Conservation (phyloP, 2,797 vertebrate genomes). For the Pantherophis vulpinus region DNA sequence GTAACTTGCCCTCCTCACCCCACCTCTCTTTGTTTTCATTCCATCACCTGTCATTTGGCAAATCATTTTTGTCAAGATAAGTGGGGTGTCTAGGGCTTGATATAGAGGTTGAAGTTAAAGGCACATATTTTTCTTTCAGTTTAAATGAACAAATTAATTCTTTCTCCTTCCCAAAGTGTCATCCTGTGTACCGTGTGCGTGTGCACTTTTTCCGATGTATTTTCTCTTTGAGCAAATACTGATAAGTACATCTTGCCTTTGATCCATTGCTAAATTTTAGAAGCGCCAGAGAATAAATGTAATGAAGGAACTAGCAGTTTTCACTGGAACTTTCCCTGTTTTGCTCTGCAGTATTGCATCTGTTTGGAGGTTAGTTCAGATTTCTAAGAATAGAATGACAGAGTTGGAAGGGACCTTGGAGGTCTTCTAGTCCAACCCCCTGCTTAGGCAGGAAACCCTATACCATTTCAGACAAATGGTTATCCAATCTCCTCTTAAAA, state of each 20-base stretch:
- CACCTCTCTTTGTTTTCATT: neutral
- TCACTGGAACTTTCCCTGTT: neutral
- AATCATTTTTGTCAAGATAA: constrained; percentile 62
- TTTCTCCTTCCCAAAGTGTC: constrained; percentile 29
- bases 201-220: constrained; percentile 50
- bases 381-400: neutral
- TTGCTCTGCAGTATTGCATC: neutral
- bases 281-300: constrained; percentile 33
- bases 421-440: too few relatives aligned
- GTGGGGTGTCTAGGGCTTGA: constrained; percentile 53
- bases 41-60: constrained; percentile 38
- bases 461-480: too few relatives aligned
- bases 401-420: too few relatives aligned
- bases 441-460: too few relatives aligned
- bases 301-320: neutral
- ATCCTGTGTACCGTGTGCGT: constrained; percentile 24
- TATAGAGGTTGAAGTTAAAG: constrained; percentile 55
- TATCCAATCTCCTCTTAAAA: too few relatives aligned
- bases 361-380: neutral
- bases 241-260: constrained; percentile 54
- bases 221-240: constrained; percentile 57
- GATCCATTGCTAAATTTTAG: constrained; percentile 1
- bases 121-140: constrained; percentile 57
- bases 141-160: constrained; percentile 59
- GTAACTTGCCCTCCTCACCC: constrained; percentile 11